These are phyloP conservation scores for Thaumetopoea pityocampa DNA, from an alignment of 1,140 invertebrate species.

Conservation along the genomic window DNA sequence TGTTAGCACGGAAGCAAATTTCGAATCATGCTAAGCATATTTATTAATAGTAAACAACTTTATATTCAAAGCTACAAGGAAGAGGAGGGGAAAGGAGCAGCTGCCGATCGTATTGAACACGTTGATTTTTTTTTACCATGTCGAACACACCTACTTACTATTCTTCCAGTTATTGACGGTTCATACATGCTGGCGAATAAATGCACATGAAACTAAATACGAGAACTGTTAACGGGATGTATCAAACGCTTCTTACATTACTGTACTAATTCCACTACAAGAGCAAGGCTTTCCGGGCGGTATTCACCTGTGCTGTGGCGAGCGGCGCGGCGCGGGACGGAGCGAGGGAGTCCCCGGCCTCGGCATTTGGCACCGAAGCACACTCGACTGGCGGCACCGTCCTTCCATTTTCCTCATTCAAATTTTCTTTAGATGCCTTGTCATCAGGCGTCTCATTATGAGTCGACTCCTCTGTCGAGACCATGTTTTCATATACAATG, in stretches of 20 bases:
- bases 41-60: constrained; percentile 21
- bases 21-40: constrained; percentile 29
- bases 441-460: constrained; percentile 1
- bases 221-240: constrained; percentile 43
- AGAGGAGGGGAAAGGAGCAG: constrained; percentile 28
- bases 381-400: constrained; percentile 28
- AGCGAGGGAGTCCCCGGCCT: constrained; percentile 24
- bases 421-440: constrained; percentile 8
- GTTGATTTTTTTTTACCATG: constrained; percentile 17
- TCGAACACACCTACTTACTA: constrained; percentile 35
- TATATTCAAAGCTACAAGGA: constrained; percentile 24
- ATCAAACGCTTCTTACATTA: constrained; percentile 39
- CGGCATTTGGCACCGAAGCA: constrained; percentile 22
- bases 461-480: background rate
- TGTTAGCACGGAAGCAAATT: constrained; percentile 40
- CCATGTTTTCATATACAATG: constrained; percentile 16
- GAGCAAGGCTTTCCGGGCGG: constrained; percentile 50
- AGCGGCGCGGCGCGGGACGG: constrained; percentile 20
- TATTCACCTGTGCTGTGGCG: constrained; percentile 59
- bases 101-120: constrained; percentile 28
- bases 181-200: constrained; percentile 56
- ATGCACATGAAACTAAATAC: constrained; percentile 62
- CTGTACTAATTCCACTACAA: constrained; percentile 61
- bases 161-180: constrained; percentile 55
- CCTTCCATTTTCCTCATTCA: constrained; percentile 19